Base-by-base conservation (phyloP, 2,113 vertebrate species). In the Hirundichthys speculiger region DNA sequence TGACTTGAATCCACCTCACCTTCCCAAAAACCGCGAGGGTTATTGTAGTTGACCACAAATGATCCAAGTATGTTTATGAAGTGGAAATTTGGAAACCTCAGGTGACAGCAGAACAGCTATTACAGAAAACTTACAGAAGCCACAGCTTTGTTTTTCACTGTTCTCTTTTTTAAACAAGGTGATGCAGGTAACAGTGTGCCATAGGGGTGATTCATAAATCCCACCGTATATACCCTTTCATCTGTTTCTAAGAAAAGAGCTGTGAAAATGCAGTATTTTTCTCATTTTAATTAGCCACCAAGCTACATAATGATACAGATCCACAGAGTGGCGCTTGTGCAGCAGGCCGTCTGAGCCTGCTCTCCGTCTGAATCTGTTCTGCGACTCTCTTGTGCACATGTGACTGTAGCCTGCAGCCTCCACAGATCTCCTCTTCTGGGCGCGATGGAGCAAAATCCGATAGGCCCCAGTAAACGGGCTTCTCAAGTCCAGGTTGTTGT, bases 381-480 rank as follows among this genome's bases (percentile, higher is more conserved):
- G 58, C 9, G 75, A 76, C 30, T 78, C 67, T 3, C 45, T 69
- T 11, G 18, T 51, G 59, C 24, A 55, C 1, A 22, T 45, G 5
- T 61, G 52, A 16, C 34, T 73, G 76, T 69, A 80, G 21, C 83
- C 75, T 41, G 73, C 51, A 0, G 77, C 76, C n/a, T 90, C 91
- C 62, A 75, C 68, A 0, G 64, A 74, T 19, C 27, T 73, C 43
- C 74, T 83, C 65, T 75, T 91, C 50, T 92, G 92, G 27, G 85
- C 54, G 10, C 86, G 90, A 61, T 93, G 89, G 13, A 92, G 43
- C 22, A 93, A 50, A 60, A 93, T 93, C 50, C 81, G 53, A 49
- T 93, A 93, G 13, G 84, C 47, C 0, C 92, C 91, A 0, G 86
- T 93, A 4, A 93, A 40, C 1, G 90, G 77, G 52, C 83, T 90